Evolutionary conservation across 2,888 invertebrate species (phyloP), one percentile per base, ranked within the genome.

Genomic region (Nezara viridula): DNA sequence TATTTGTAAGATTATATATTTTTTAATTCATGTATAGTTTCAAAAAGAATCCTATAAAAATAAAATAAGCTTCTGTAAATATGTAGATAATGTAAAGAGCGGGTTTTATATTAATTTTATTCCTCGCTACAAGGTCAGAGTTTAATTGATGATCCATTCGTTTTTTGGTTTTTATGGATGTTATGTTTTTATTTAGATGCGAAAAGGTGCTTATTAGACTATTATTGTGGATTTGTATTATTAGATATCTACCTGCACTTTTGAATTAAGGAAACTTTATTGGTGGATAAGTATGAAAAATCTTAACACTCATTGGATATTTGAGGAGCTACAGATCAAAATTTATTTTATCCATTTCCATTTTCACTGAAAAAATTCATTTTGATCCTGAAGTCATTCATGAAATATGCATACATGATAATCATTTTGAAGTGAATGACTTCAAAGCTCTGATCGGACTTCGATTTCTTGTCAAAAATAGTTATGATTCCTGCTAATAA

Each of bases 1-100:
- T 52, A 52, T 50, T 37, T 6, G 6, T 37, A 52, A 86, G 52
- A 86, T 19, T 55, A 27, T 86, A 86, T 86, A 86, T 86, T 86
- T 86, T 86, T 52, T 86, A 86, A 49, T 49, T 86, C 52, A 24
- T 86, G 86, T 52, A 86, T 86, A 86, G 49, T 49, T 86, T 27
- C 19, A 32, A 52, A 52, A 19, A 12, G 86, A 52, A 21, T 49
- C 27, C 37, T 86, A 27, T 14, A 16, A 37, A 21, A 32, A 37
- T 37, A 49, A 86, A 52, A 24, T 50, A 50, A 52, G 49, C 52
- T 85, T 49, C 5, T 86, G 86, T 86, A 86, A 49, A 86, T 86
- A 86, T 86, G 86, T 86, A 86, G 86, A 86, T 86, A 86, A 52
- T 86, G 86, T 86, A 86, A 86, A 86, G 52, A 52, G 50, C 52